These are phyloP conservation scores for Serranus cabrilla DNA, from an alignment of 2,797 vertebrate genomes.

Conservation along the genomic window DNA sequence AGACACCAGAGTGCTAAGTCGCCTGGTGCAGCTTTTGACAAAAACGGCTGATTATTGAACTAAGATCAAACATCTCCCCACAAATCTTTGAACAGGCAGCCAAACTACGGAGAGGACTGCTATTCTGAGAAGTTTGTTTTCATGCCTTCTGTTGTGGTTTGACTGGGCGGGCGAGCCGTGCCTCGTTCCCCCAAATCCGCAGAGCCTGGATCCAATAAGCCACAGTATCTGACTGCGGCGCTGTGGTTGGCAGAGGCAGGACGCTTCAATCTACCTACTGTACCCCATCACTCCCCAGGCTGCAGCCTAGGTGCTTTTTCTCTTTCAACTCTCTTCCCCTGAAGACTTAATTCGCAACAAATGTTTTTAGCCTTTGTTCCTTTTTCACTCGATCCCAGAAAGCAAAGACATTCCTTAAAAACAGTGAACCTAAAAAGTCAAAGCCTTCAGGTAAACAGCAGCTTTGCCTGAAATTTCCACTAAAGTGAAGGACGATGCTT, in stretches of 20 bases:
- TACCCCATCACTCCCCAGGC: constrained; percentile 60
- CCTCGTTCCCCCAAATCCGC: constrained; percentile 88
- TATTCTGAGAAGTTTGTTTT: constrained; percentile 86
- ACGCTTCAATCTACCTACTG: constrained; percentile 91
- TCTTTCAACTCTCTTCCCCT: constrained; percentile 58
- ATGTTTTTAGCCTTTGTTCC: constrained; percentile 71
- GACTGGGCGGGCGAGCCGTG: constrained; percentile 86
- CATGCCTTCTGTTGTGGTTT: constrained; percentile 93
- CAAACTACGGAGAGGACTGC: constrained; percentile 76
- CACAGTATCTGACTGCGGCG: constrained; percentile 89
- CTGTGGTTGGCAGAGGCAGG: constrained; percentile 90
- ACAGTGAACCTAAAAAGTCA: constrained; percentile 30
- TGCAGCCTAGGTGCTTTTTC: constrained; percentile 73
- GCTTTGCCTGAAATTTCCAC: constrained; percentile 1
- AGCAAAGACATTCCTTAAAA: constrained; percentile 50
- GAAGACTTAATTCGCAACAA: constrained; percentile 79
- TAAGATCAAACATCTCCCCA: constrained; percentile 82
- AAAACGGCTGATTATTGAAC: constrained; percentile 80
- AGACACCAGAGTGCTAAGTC: constrained; percentile 73
- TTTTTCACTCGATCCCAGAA: constrained; percentile 50
- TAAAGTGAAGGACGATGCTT: constrained; percentile 24
- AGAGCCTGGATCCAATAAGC: constrained; percentile 97
- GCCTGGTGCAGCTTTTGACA: constrained; percentile 54
- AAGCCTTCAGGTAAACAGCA: constrained; percentile 71
- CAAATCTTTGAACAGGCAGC: constrained; percentile 82